Base-by-base conservation (phyloP, 2,888 invertebrate species). In the Temnothorax rugatulus region DNA sequence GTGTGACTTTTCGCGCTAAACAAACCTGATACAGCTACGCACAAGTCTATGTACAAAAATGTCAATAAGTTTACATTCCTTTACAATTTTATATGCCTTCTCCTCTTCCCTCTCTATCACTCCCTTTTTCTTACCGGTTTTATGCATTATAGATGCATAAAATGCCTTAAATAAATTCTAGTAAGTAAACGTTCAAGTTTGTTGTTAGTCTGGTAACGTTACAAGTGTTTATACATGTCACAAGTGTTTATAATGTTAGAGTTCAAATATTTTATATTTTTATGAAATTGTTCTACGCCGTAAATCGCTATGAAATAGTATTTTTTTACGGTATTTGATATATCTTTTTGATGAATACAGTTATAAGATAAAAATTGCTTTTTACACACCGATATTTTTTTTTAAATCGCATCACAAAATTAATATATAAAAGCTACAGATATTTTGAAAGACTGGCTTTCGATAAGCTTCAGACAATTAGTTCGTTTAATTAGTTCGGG, bases 51-150 rank as follows among this genome's bases (percentile, higher is more conserved):
- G 18, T 15, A 44, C 1, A 66, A 15, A 3, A 66, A 47, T 44
- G 44, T 47, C 44, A 66, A 66, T 47, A 25, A 44, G 25, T 44
- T 66, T 66, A 66, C 44, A 66, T 25, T 66, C 44, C 25, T 66
- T 25, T 18, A 47, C 15, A 64, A 64, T 41, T 64, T 61, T 64
- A 41, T 41, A 41, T n/a, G 18, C 9, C 34, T 34, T 41, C 15
- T 29, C 7, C 21, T 41, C 7, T 41, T 64, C n/a, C 38, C 38
- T 41, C 38, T 29, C 15, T 29, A 18, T 21, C 5, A 34, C 59
- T 2, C 3, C 2, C 3, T 64, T 66, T 44, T 44, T 44, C 41
- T 47, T 25, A 66, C 44, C 18, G 44, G 44, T 66, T 66, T 64
- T 18, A 44, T 11, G 11, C 11, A 63, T 44, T 66, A 47, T 44